phyloP scores from a whole-genome alignment of 1,140 invertebrate species.

The Trichomalopsis sarcophagae region DNA sequence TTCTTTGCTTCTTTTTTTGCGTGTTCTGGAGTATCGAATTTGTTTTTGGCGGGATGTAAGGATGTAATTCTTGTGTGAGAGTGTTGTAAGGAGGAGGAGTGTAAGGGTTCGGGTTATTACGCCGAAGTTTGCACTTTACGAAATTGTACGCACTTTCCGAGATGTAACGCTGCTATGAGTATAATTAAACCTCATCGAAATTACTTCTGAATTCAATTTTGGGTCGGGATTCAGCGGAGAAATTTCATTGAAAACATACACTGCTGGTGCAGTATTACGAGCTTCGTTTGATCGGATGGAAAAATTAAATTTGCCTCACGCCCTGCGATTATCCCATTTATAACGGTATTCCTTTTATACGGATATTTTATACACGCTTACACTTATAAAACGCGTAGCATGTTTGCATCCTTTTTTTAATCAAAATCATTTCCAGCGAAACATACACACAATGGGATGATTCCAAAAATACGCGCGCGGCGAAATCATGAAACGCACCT shows the following conservation, averaged over 20 bases:
- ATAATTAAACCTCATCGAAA: slow-evolving; percentile 40
- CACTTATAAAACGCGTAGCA: too few species aligned
- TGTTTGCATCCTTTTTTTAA: neutral
- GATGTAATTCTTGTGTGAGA: too few species aligned
- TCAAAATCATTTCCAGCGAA: neutral
- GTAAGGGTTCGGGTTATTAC: neutral
- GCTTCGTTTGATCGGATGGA: neutral
- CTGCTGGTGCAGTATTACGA: too few species aligned
- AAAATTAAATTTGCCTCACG: neutral
- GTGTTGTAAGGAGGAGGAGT: too few species aligned
- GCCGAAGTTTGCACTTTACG: slow-evolving; percentile 34
- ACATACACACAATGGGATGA: neutral
- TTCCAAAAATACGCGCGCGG: neutral
- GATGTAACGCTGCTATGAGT: neutral
- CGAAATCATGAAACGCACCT: neutral
- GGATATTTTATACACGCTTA: too few species aligned
- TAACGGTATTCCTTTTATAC: neutral
- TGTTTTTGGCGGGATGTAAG: too few species aligned
- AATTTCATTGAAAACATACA: too few species aligned
- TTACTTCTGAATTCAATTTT: neutral
- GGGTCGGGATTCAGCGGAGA: too few species aligned
- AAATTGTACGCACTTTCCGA: slow-evolving; percentile 33
- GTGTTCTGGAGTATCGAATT: too few species aligned
- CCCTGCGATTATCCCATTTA: neutral
- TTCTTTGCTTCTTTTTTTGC: neutral